Conservation (phyloP, 2,797 vertebrate genomes). For the Semotilus atromaculatus region DNA sequence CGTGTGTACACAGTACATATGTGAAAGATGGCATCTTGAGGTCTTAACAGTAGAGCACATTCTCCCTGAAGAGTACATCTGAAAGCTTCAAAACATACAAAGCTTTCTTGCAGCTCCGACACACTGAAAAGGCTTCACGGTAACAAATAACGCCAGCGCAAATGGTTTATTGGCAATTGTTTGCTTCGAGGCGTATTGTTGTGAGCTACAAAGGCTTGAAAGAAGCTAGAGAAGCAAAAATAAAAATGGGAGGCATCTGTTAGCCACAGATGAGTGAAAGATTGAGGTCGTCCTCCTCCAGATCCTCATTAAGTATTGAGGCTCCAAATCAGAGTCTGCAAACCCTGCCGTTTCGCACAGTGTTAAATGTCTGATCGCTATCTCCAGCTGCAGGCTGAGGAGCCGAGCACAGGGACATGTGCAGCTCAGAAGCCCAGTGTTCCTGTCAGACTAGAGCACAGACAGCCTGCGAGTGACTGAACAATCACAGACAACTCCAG, state of each 20-base stretch:
- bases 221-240: constrained; percentile 47
- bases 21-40: constrained; percentile 48
- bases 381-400: constrained; percentile 44
- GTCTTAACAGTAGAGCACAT: constrained; percentile 53
- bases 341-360: constrained; percentile 59
- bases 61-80: constrained; percentile 46
- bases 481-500: constrained; percentile 23
- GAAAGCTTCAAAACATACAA: constrained; percentile 31
- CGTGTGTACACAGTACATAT: background rate
- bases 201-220: constrained; percentile 38
- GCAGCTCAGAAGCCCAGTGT: constrained; percentile 27
- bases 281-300: constrained; percentile 72
- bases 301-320: constrained; percentile 65
- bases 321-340: constrained; percentile 60
- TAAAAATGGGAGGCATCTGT: constrained; percentile 59
- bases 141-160: constrained; percentile 41
- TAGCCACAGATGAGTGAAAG: constrained; percentile 68
- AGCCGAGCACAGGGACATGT: constrained; percentile 19
- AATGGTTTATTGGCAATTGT: constrained; percentile 43
- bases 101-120: background rate
- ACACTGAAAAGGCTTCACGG: constrained; percentile 1
- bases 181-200: constrained; percentile 9
- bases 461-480: constrained; percentile 27
- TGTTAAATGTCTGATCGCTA: constrained; percentile 63
- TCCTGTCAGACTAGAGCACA: constrained; percentile 35